phyloP scores from a whole-genome alignment of 2,797 vertebrate species.

The Trachops cirrhosus region DNA sequence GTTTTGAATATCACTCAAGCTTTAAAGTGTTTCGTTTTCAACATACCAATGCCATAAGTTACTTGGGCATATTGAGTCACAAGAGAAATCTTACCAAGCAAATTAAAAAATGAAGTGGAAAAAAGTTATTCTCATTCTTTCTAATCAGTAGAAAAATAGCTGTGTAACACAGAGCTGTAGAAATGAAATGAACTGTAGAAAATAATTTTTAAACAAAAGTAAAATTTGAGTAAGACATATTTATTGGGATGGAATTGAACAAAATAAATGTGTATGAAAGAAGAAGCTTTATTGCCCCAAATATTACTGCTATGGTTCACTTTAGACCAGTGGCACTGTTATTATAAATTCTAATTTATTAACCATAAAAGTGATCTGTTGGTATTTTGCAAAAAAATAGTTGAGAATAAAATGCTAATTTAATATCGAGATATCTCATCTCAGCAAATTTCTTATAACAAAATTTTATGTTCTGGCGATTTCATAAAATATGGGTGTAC shows the following conservation, averaged over 20 bases:
- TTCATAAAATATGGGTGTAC: neutral
- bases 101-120: neutral
- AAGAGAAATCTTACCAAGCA: conserved; percentile 26
- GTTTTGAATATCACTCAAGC: neutral
- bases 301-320: neutral
- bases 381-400: neutral
- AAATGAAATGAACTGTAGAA: neutral
- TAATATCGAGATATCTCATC: neutral
- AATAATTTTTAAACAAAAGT: conserved; percentile 25
- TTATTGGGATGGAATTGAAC: neutral
- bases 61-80: neutral
- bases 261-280: neutral
- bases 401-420: neutral
- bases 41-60: neutral
- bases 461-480: neutral
- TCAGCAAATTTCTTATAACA: neutral
- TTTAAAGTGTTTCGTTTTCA: conserved; percentile 18
- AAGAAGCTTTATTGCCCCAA: neutral
- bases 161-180: neutral
- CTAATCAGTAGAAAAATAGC: neutral
- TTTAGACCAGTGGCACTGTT: neutral
- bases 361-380: neutral
- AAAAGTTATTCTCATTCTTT: neutral
- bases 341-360: neutral
- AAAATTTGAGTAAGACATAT: neutral